These are phyloP conservation scores for Idaea dimidiata DNA, from an alignment of 2,888 invertebrate species.

Conservation along the genomic window DNA sequence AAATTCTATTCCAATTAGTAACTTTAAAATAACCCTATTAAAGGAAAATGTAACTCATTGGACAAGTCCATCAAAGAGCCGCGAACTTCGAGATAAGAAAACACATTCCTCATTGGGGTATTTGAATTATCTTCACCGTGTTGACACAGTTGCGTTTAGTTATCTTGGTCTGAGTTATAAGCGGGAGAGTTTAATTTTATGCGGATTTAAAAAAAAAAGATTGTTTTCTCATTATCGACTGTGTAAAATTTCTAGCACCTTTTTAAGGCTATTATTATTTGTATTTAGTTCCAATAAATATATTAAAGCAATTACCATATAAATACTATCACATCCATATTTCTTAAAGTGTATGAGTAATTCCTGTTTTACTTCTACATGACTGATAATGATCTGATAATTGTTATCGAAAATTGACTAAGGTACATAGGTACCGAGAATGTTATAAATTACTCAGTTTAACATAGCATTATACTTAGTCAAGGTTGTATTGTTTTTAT, in stretches of 20 bases:
- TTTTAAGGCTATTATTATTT: too few relatives aligned
- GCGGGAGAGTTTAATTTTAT: slow-evolving; percentile 22
- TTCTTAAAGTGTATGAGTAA: too few relatives aligned
- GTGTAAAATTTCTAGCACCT: background rate
- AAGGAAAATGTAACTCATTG: slow-evolving; percentile 11
- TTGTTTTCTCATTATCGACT: background rate
- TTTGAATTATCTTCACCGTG: slow-evolving; percentile 70
- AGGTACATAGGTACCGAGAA: too few relatives aligned
- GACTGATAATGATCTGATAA: too few relatives aligned
- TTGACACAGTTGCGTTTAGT: slow-evolving; percentile 70
- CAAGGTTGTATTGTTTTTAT: too few relatives aligned
- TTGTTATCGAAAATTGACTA: too few relatives aligned
- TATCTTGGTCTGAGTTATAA: slow-evolving; percentile 27
- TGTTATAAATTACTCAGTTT: too few relatives aligned
- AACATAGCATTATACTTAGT: too few relatives aligned
- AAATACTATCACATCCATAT: too few relatives aligned
- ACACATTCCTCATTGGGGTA: slow-evolving; percentile 69
- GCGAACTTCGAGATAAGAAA: slow-evolving; percentile 70
- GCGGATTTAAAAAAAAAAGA: background rate
- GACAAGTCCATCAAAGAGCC: slow-evolving; percentile 61
- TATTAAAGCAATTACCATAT: too few relatives aligned
- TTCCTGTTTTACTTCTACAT: too few relatives aligned
- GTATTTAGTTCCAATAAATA: too few relatives aligned
- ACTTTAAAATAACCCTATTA: slow-evolving; percentile 11
- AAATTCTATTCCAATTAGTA: slow-evolving; percentile 2